Evolutionary conservation across 2,113 vertebrate species (phyloP).

Genomic region (Lycaon pictus): DNA sequence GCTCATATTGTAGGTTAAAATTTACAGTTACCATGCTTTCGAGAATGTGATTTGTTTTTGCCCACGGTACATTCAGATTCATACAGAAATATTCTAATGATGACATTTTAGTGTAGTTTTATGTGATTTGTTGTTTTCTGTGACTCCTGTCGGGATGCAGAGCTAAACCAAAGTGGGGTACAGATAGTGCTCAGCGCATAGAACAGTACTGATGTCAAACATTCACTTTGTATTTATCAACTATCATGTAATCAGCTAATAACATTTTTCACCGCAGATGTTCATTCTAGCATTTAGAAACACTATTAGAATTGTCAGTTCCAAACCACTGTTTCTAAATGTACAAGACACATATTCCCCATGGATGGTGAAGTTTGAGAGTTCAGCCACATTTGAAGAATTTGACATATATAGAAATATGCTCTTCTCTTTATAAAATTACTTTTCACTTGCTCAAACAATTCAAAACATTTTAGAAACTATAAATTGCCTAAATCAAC

Average conservation of each 20-base stretch:
- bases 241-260: constrained; percentile 1
- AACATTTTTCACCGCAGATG: constrained; percentile 24
- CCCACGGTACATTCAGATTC: not conserved
- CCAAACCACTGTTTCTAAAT: constrained; percentile 60
- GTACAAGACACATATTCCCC: constrained; percentile 39
- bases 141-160: not conserved
- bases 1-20: not conserved
- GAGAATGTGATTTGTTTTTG: not conserved
- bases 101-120: not conserved
- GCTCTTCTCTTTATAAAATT: constrained; percentile 42
- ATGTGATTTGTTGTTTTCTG: not conserved
- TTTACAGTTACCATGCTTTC: not conserved
- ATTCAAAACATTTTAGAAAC: not conserved
- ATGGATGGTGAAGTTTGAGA: not conserved
- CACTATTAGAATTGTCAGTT: constrained; percentile 60
- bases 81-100: not conserved
- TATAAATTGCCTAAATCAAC: constrained; percentile 44
- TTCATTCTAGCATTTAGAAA: constrained; percentile 61
- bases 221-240: constrained; percentile 26
- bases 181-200: not conserved
- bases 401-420: not conserved
- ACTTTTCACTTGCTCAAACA: constrained; percentile 36
- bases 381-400: constrained; percentile 10
- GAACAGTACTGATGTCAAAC: constrained; percentile 27
- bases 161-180: not conserved